phyloP scores from a whole-genome alignment of 2,113 vertebrate species.

The Aldabrachelys gigantea region DNA sequence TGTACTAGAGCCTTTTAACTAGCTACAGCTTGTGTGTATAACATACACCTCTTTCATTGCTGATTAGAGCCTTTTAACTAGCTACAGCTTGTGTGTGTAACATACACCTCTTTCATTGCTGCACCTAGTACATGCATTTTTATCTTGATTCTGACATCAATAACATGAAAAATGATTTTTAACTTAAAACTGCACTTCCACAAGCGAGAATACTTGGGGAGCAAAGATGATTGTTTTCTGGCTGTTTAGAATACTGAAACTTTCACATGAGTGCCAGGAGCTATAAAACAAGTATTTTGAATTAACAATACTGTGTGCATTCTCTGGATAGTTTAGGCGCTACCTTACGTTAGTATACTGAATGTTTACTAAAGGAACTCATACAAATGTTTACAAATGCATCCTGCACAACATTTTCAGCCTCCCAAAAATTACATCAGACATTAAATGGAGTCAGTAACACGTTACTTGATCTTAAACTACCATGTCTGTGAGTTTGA shows the following conservation, averaged over 20 bases:
- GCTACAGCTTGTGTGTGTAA: neutral
- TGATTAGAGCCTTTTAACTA: constrained; percentile 7
- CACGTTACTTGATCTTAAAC: constrained; percentile 60
- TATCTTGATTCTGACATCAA: neutral
- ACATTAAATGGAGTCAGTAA: constrained; percentile 66
- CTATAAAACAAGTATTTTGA: neutral
- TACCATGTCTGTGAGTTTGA: constrained; percentile 66
- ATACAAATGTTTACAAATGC: neutral
- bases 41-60: neutral
- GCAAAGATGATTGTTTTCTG: neutral
- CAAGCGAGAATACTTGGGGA: neutral
- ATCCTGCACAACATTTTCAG: constrained; percentile 60
- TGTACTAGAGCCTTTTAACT: neutral
- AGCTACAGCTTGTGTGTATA: neutral
- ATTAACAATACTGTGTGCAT: neutral
- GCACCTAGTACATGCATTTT: neutral
- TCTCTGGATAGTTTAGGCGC: neutral
- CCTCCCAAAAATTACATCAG: constrained; percentile 51
- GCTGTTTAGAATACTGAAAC: neutral
- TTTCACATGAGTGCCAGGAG: neutral
- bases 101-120: neutral
- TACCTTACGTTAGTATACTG: neutral
- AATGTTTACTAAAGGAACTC: neutral
- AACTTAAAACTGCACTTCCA: neutral
- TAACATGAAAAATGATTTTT: neutral